Conservation (phyloP, 2,113 vertebrate species). For the Varanus komodoensis region DNA sequence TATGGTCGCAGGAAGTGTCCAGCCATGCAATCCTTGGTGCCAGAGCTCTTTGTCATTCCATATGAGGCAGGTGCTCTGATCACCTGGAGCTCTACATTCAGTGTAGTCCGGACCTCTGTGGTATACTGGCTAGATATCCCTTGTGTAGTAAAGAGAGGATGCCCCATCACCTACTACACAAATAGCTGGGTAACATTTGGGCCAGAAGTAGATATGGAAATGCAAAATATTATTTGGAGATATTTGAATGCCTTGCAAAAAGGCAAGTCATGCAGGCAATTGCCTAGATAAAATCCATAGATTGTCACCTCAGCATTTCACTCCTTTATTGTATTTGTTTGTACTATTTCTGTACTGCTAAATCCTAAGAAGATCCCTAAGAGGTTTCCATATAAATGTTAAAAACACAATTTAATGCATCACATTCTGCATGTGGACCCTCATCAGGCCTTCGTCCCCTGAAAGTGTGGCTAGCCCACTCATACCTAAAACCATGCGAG, state of each 20-base stretch:
- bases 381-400: too few relatives aligned
- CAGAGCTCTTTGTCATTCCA: neutral
- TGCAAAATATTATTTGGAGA: neutral
- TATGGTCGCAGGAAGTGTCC: neutral
- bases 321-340: too few relatives aligned
- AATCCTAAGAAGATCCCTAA: too few relatives aligned
- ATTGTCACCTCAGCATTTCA: neutral
- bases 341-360: too few relatives aligned
- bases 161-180: neutral
- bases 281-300: neutral
- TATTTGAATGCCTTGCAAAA: neutral
- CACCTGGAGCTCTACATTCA: neutral
- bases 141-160: neutral
- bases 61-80: neutral
- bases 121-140: neutral
- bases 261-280: neutral
- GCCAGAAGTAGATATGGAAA: neutral
- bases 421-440: neutral
- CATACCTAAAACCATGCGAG: neutral
- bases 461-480: neutral
- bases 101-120: too few relatives aligned
- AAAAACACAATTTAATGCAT: neutral
- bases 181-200: neutral
- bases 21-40: neutral
- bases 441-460: neutral